Evolutionary conservation across 2,797 vertebrate genomes (phyloP).

Genomic region (Dendrocincla tyrannina): DNA sequence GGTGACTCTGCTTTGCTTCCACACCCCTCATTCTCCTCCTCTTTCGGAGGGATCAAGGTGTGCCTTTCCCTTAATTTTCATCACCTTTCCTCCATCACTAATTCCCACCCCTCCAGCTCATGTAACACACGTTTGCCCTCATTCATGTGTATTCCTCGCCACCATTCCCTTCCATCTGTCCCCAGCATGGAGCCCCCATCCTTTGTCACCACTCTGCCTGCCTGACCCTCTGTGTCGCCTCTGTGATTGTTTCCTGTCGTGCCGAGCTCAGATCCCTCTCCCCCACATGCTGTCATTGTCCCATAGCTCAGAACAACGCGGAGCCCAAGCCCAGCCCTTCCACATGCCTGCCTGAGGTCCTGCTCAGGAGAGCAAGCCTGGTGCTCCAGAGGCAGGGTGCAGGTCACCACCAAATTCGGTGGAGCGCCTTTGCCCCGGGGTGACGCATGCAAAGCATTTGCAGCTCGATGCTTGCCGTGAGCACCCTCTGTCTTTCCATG

Average conservation of each 20-base stretch:
- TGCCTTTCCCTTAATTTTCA: background rate
- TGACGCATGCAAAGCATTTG: background rate
- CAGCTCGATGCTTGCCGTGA: background rate
- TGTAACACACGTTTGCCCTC: background rate
- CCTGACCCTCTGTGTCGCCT: slow-evolving; percentile 38
- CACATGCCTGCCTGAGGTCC: background rate
- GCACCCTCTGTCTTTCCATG: background rate
- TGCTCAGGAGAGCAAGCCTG: background rate
- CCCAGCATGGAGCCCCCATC: background rate
- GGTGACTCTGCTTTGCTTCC: background rate
- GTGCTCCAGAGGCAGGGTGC: background rate
- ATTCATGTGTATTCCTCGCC: background rate
- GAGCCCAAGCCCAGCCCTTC: background rate
- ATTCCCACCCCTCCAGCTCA: background rate
- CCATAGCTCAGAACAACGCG: background rate
- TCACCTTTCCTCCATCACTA: background rate
- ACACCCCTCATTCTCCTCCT: background rate
- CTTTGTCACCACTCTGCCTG: slow-evolving; percentile 39
- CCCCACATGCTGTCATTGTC: background rate
- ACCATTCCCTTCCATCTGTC: slow-evolving; percentile 33
- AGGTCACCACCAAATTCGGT: background rate
- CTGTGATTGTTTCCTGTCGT: background rate
- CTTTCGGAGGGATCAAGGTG: background rate
- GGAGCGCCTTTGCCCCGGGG: background rate
- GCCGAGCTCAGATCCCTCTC: background rate